Conservation (phyloP, 2,113 vertebrate species). For the Pelusios castaneus region DNA sequence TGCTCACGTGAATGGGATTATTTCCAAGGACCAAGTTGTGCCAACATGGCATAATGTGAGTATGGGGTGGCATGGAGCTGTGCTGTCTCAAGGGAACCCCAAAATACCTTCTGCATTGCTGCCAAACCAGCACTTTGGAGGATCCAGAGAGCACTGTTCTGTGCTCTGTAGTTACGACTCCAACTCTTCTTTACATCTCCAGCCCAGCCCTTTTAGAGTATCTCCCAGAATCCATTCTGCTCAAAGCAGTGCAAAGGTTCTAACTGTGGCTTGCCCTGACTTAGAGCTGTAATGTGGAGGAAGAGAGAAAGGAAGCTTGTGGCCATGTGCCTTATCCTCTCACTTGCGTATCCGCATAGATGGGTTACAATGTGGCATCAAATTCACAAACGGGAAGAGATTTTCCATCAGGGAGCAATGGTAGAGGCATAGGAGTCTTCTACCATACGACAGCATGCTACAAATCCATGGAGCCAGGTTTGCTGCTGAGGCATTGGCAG, state of each 20-base stretch:
- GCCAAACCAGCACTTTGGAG: neutral
- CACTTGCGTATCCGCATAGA: neutral
- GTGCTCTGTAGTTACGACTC: neutral
- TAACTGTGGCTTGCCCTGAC: too few species aligned
- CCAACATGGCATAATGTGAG: neutral
- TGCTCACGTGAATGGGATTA: neutral
- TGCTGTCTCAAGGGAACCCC: neutral
- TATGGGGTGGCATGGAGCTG: neutral
- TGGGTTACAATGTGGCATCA: neutral
- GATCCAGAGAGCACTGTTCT: neutral
- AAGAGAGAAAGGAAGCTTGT: too few species aligned
- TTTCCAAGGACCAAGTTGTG: neutral
- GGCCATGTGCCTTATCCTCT: neutral
- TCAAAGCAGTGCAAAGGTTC: too few species aligned
- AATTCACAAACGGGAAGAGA: neutral
- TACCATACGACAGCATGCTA: fast-evolving
- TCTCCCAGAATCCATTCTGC: too few species aligned
- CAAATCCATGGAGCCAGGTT: neutral
- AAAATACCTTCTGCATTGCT: neutral
- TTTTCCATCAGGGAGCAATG: neutral
- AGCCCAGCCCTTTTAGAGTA: too few species aligned
- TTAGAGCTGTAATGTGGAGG: too few species aligned
- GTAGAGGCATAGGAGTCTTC: neutral
- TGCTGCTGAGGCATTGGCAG: too few species aligned
- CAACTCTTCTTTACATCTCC: neutral